Conservation (phyloP, 2,797 vertebrate species). For the Valencia hispanica region DNA sequence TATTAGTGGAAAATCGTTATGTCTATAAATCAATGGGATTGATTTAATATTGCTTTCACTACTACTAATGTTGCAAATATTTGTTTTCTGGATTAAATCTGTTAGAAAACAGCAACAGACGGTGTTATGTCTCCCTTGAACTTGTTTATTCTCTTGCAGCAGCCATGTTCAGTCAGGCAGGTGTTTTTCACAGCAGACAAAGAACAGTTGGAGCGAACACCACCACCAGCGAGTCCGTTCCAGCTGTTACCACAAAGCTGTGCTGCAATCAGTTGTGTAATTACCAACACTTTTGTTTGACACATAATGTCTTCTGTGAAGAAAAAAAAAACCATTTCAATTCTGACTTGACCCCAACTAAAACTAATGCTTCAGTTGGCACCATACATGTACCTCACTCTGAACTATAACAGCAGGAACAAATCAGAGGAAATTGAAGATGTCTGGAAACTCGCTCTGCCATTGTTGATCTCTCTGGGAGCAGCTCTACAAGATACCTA, state of each 20-base stretch:
- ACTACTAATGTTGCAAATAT: background rate
- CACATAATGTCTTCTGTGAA: background rate
- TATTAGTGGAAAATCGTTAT: no score
- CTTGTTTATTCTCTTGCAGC: background rate
- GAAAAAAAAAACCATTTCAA: background rate
- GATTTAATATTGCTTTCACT: background rate
- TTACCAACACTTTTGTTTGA: background rate
- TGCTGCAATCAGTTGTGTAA: background rate
- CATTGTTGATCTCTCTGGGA: constrained; percentile 13
- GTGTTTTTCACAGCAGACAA: constrained; percentile 3
- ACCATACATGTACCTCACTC: background rate
- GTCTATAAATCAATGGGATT: background rate
- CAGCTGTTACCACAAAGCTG: background rate
- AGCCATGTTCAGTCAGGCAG: background rate
- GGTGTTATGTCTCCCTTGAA: background rate
- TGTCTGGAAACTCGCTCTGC: background rate
- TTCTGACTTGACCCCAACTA: background rate
- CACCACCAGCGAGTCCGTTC: background rate
- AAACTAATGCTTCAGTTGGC: background rate
- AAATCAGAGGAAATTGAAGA: constrained; percentile 1
- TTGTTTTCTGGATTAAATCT: background rate
- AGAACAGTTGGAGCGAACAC: background rate
- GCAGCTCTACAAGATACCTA: constrained; percentile 10
- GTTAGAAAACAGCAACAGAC: background rate
- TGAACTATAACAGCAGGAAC: background rate